These are phyloP conservation scores for Crocallis elinguaria DNA, from an alignment of 2,888 invertebrate species.

Conservation along the genomic window DNA sequence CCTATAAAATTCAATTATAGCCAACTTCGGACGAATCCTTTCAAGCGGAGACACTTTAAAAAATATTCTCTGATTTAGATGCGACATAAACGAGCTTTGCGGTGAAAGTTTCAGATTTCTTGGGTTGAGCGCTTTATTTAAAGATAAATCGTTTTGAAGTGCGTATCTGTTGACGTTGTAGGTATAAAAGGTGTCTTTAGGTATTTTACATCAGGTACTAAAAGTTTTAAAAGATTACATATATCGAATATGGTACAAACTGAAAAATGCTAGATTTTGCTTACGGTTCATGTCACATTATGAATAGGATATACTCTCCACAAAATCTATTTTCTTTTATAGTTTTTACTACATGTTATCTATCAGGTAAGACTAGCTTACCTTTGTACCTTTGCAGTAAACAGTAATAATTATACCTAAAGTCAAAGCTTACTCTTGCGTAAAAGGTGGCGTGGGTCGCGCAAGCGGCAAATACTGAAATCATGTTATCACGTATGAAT, in stretches of 20 bases:
- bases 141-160: neutral
- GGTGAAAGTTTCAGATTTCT: conserved; percentile 7
- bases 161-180: neutral
- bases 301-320: no score
- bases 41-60: conserved; percentile 24
- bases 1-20: conserved; percentile 48
- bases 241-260: neutral
- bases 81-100: conserved; percentile 10
- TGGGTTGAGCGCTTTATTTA: conserved; percentile 2
- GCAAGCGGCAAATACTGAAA: conserved; percentile 29
- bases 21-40: conserved; percentile 33
- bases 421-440: conserved; percentile 4
- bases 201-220: neutral
- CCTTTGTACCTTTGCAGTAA: neutral
- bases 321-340: no score
- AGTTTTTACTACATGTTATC: no score
- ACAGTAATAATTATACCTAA: neutral
- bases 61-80: conserved; percentile 27
- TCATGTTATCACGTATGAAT: conserved; percentile 28
- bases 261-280: neutral
- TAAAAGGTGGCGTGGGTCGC: conserved; percentile 1
- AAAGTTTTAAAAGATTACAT: neutral
- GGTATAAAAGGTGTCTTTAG: no score
- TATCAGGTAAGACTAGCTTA: no score
- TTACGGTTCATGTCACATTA: no score